A percentile compares a stretch with the other conserved stretches of the same genome.
phyloP scores from a whole-genome alignment of 2,113 vertebrate genomes.

The Copsychus sechellarum region DNA sequence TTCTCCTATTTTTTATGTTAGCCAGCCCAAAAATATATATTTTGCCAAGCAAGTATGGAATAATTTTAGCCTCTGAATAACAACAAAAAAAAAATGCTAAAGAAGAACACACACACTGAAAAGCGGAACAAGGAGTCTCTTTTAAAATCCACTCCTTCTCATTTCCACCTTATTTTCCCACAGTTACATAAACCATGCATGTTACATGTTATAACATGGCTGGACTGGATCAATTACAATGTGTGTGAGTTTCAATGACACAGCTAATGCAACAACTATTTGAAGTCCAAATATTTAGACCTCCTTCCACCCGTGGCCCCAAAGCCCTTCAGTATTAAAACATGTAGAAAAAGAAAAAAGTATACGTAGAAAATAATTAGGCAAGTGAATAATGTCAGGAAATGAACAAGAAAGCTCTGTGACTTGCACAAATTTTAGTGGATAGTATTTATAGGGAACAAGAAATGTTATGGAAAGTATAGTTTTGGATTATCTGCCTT shows the following conservation, averaged over 20 bases:
- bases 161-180: neutral
- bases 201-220: neutral
- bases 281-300: neutral
- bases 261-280: neutral
- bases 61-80: neutral
- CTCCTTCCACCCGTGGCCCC: neutral
- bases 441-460: neutral
- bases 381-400: neutral
- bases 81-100: neutral
- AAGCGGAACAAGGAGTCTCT: neutral
- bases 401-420: neutral
- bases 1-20: neutral
- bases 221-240: too few relatives aligned
- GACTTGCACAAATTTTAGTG: neutral
- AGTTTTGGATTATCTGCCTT: neutral
- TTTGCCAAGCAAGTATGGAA: neutral
- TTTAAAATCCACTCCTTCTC: neutral
- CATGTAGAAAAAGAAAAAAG: neutral
- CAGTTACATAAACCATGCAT: neutral
- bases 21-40: neutral
- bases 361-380: neutral
- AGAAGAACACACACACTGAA: neutral
- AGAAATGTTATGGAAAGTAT: neutral
- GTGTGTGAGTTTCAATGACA: neutral
- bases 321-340: neutral